Conservation (phyloP, 2,797 vertebrate species). For the Hyperoplus immaculatus region DNA sequence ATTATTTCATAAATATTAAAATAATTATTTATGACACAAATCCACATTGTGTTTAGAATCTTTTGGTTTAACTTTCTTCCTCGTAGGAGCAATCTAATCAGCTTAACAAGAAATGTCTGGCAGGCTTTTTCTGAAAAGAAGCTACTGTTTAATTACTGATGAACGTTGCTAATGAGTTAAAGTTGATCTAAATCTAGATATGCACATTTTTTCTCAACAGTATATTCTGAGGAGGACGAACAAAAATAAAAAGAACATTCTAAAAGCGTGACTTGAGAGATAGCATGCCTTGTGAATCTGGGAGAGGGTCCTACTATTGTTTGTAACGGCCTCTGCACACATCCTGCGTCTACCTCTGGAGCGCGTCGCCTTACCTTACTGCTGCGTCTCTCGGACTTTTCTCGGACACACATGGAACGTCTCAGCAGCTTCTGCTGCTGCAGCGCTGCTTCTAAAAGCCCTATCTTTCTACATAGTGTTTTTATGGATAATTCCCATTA, state of each 20-base stretch:
- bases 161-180: conserved; percentile 22
- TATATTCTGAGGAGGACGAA: background rate
- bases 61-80: background rate
- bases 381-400: too few relatives aligned
- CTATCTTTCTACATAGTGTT: too few relatives aligned
- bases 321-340: background rate
- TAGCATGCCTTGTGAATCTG: background rate
- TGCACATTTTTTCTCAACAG: background rate
- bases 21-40: background rate
- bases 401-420: too few relatives aligned
- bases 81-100: background rate
- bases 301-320: background rate
- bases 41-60: background rate
- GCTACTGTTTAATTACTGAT: background rate
- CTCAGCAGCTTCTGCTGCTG: too few relatives aligned
- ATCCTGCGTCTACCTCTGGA: too few relatives aligned
- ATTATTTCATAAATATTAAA: background rate
- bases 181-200: conserved; percentile 26
- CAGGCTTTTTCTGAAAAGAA: conserved; percentile 3
- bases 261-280: background rate
- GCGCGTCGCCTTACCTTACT: too few relatives aligned
- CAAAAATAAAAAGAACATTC: conserved; percentile 6
- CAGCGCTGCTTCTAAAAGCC: too few relatives aligned
- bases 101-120: background rate
- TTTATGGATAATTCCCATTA: too few relatives aligned